These are phyloP conservation scores for Unio delphinus DNA, from an alignment of 2,888 invertebrate genomes.

Conservation along the genomic window DNA sequence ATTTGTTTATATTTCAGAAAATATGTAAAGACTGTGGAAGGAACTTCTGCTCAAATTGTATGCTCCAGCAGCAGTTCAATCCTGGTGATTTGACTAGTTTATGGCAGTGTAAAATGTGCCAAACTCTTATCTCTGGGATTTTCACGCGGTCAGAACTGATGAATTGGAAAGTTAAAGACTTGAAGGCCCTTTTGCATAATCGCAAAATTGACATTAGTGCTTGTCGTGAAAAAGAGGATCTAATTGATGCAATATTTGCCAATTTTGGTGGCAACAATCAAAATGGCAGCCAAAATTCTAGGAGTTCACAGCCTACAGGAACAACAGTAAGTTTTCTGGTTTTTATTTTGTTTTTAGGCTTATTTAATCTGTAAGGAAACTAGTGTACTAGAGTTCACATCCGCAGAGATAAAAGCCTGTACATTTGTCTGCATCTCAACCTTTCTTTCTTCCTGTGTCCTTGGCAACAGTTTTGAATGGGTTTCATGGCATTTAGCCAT, in stretches of 20 bases:
- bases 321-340: too few relatives aligned
- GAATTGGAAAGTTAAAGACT: constrained; percentile 63
- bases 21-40: constrained; percentile 59
- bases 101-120: constrained; percentile 62
- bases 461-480: too few relatives aligned
- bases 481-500: too few relatives aligned
- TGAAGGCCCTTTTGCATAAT: constrained; percentile 59
- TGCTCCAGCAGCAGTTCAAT: constrained; percentile 22
- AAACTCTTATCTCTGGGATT: constrained; percentile 54
- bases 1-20: constrained; percentile 52
- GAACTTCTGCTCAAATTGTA: constrained; percentile 59
- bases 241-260: constrained; percentile 63
- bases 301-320: too few relatives aligned
- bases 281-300: too few relatives aligned
- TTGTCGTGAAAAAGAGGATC: constrained; percentile 68
- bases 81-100: constrained; percentile 15
- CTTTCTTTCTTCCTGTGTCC: too few relatives aligned
- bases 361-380: too few relatives aligned
- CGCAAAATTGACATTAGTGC: constrained; percentile 59
- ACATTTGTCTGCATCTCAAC: too few relatives aligned
- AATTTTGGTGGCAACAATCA: constrained; percentile 32
- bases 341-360: too few relatives aligned
- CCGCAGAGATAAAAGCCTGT: too few relatives aligned
- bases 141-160: constrained; percentile 60
- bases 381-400: too few relatives aligned